Evolutionary conservation across 2,797 vertebrate species (phyloP), one percentile per base, ranked within the genome.

Genomic region (Myiotriccus ornatus): DNA sequence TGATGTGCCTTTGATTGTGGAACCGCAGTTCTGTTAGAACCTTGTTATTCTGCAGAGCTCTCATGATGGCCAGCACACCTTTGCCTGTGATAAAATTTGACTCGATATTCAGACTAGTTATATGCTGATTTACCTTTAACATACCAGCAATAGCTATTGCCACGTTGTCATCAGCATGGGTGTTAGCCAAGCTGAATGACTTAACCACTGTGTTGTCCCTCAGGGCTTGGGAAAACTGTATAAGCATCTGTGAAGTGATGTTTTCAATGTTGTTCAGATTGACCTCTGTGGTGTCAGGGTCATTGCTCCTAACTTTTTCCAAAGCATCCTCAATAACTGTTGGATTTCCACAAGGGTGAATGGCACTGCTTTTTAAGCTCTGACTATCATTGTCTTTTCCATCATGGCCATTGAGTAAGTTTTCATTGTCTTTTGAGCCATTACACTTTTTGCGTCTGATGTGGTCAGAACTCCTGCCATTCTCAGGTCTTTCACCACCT

Each of bases 231-330:
- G 99, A 98, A 68, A 99, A 99, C 35, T 98, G 97, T 56, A 98
- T 97, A 2, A 99, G 98, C 62, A 98, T 99, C 76, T 98, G 99
- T 74, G 98, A 92, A 15, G 97, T 98, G 93, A 99, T 98, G 90
- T 99, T 99, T 93, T 99, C 99, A 16, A 99, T 99, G 82, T 99
- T 99, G 98, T 99, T 99, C 90, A 99, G 97, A 77, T 99, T 99
- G 82, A 99, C 98, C 74, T 99, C 99, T 1, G 95, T 98, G 73
- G 98, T 99, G 59, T 99, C 98, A 1, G 98, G 97, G 95, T 99
- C 98, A 7, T 99, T 97, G 94, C 50, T 97, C 11, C 97, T 98
- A 73, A 99, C 98, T 96, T 97, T 98, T 93, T 99, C 98, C 85
- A 99, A 96, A 65, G 98, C 98, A 6, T 99, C 99, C 30, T 99